Conservation (phyloP, 2,113 vertebrate genomes). For the Eurypyga helias region DNA sequence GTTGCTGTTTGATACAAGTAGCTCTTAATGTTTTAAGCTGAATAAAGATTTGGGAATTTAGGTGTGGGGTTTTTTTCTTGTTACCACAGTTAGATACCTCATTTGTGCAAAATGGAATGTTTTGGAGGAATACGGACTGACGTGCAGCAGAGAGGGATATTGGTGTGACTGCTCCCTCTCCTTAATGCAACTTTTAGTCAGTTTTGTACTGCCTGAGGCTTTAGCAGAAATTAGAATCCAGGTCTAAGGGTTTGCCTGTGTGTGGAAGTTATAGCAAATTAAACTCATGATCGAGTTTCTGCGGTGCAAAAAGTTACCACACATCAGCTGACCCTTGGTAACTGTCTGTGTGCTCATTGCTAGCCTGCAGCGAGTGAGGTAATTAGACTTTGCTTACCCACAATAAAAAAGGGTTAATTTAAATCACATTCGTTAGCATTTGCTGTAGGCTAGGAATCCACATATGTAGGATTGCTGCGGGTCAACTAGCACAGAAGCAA, state of each 20-base stretch:
- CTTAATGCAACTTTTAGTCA: neutral
- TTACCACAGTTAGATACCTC: neutral
- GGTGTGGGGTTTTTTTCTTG: too few species aligned
- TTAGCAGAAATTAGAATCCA: neutral
- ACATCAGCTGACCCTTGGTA: constrained; percentile 60
- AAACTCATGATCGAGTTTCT: constrained; percentile 55
- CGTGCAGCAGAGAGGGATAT: neutral
- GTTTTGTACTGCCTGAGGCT: constrained; percentile 24
- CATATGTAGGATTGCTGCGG: constrained; percentile 9
- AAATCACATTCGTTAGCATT: neutral
- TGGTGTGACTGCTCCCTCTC: neutral
- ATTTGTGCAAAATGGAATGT: neutral
- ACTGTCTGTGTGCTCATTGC: neutral
- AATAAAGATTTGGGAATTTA: neutral
- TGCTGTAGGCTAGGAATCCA: constrained; percentile 67
- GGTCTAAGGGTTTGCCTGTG: neutral
- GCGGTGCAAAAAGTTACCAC: constrained; percentile 53
- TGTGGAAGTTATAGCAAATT: constrained; percentile 56
- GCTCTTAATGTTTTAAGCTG: neutral
- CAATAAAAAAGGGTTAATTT: constrained; percentile 73
- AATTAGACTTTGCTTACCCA: constrained; percentile 66
- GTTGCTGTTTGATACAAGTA: neutral
- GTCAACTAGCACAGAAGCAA: constrained; percentile 10
- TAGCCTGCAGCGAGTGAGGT: constrained; percentile 44
- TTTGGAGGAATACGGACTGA: rapidly evolving